These are phyloP conservation scores for Cepaea hortensis DNA, from an alignment of 2,888 invertebrate genomes.

Conservation along the genomic window DNA sequence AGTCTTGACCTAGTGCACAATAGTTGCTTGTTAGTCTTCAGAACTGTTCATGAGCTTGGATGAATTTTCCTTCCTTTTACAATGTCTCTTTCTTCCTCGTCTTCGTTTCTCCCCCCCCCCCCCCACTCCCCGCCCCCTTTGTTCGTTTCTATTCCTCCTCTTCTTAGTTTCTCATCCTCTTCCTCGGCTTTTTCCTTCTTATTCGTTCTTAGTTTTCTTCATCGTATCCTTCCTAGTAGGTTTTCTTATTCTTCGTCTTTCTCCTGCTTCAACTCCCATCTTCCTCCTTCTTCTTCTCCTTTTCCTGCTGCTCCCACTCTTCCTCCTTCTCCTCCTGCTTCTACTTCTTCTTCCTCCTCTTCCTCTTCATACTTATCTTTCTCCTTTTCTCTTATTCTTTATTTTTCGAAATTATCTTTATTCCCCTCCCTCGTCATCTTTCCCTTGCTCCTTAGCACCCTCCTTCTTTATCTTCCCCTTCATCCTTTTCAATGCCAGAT, in stretches of 20 bases:
- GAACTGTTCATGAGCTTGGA: no score
- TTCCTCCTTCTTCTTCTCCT: background rate
- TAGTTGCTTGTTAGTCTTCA: no score
- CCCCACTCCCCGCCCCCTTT: background rate
- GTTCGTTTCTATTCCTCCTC: background rate
- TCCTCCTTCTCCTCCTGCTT: no score
- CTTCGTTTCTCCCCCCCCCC: background rate
- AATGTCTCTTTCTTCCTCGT: background rate
- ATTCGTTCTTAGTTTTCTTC: background rate
- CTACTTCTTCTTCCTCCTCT: background rate
- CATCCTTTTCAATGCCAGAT: no score
- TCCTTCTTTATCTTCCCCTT: no score
- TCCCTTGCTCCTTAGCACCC: no score
- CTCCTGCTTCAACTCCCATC: background rate
- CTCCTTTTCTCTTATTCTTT: constrained; percentile 3
- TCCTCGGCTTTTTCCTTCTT: background rate
- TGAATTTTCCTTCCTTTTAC: no score
- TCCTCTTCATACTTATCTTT: no score
- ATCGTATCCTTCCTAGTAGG: background rate
- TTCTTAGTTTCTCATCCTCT: background rate
- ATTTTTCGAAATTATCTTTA: background rate
- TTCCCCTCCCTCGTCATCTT: background rate
- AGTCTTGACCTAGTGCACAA: no score
- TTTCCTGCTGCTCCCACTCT: background rate
- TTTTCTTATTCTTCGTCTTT: background rate